phyloP scores from a whole-genome alignment of 2,113 vertebrate genomes.

The Hiodon tergisus region DNA sequence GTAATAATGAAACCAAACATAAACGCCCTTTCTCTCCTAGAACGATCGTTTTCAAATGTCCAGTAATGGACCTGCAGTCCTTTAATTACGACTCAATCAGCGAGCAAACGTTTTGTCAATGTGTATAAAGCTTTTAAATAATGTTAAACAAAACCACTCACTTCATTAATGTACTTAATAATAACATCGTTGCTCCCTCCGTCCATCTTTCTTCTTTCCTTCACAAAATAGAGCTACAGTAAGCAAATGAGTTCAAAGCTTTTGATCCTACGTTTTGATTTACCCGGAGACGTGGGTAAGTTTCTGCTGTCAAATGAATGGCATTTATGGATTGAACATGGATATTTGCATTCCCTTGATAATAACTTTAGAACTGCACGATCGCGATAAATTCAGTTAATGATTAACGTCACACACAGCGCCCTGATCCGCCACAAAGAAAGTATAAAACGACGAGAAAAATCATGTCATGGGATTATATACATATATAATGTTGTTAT shows the following conservation, averaged over 20 bases:
- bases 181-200: background rate
- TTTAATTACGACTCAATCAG: too few species aligned
- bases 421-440: background rate
- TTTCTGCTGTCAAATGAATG: conserved; percentile 1
- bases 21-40: too few species aligned
- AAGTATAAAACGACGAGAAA: background rate
- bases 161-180: conserved; percentile 1
- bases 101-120: too few species aligned
- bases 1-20: too few species aligned
- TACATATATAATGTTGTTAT: too few species aligned
- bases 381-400: conserved; percentile 7
- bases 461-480: background rate
- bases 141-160: background rate
- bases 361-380: conserved; percentile 1
- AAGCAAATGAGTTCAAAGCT: background rate
- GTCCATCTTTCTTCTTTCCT: background rate
- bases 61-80: too few species aligned
- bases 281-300: conserved; percentile 9
- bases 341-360: conserved; percentile 14
- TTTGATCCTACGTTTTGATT: conserved; percentile 14
- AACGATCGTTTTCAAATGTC: too few species aligned
- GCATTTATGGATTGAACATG: background rate
- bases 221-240: background rate
- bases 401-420: conserved; percentile 8
- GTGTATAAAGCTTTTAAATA: too few species aligned